A percentile compares a stretch with the other conserved stretches of the same genome.
Conservation (phyloP, 1,140 invertebrate species). For the Apocrypta bakeri region DNA sequence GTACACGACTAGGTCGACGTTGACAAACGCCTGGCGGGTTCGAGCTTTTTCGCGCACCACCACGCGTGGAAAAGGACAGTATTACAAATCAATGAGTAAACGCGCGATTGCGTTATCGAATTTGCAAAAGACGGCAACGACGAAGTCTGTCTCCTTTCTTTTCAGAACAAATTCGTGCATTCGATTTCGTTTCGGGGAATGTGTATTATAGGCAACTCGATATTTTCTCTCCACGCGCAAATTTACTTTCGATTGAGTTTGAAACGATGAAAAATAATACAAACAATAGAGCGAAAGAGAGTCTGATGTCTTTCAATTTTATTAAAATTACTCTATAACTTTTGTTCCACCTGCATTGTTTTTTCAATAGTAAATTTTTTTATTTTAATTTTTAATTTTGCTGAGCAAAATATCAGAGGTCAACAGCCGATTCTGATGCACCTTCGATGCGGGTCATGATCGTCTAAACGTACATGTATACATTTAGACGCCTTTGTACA, state of each 20-base stretch:
- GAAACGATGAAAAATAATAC: constrained; percentile 1
- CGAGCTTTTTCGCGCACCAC: not conserved
- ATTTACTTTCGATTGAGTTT: constrained; percentile 39
- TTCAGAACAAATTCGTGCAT: constrained; percentile 3
- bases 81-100: constrained; percentile 36
- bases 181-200: not conserved
- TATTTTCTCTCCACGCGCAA: not conserved
- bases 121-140: not conserved
- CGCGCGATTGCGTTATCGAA: constrained; percentile 31
- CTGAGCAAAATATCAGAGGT: too few relatives aligned
- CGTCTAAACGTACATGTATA: too few relatives aligned
- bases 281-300: not conserved
- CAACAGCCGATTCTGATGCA: too few relatives aligned
- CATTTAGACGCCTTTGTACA: too few relatives aligned
- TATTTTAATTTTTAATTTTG: too few relatives aligned
- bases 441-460: too few relatives aligned
- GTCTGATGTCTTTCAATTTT: not conserved
- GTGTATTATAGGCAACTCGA: constrained; percentile 5
- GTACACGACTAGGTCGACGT: constrained; percentile 31
- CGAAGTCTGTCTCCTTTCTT: not conserved
- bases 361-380: too few relatives aligned
- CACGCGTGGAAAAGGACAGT: not conserved
- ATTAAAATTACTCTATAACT: not conserved
- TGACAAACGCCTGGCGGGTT: constrained; percentile 32
- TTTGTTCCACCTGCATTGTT: not conserved